Evolutionary conservation across 2,113 vertebrate genomes (phyloP).

Genomic region (Hemiprocne comata): DNA sequence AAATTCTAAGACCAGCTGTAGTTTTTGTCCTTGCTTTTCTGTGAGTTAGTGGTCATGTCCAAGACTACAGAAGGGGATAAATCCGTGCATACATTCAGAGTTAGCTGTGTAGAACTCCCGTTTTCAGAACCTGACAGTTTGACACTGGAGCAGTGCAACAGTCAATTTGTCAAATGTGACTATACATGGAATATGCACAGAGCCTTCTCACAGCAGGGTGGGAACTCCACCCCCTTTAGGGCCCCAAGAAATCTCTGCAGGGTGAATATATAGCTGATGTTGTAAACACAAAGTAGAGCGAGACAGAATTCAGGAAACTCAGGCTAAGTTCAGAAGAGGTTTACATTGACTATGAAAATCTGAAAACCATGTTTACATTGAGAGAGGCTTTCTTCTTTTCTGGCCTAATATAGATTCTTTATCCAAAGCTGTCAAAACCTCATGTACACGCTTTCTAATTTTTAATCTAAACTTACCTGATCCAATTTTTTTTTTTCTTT

Average conservation of each 20-base stretch:
- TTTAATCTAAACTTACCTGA: not conserved
- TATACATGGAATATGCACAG: not conserved
- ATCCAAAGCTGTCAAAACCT: not conserved
- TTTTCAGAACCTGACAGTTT: rapidly evolving
- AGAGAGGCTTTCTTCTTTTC: conserved; percentile 3
- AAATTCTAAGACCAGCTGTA: not conserved
- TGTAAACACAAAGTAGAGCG: not conserved
- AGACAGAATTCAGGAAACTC: conserved; percentile 43
- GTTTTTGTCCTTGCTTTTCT: not conserved
- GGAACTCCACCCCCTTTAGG: not conserved
- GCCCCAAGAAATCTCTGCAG: conserved; percentile 35
- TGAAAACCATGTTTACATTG: not conserved
- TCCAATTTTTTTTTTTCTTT: not conserved
- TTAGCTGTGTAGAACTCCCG: not conserved
- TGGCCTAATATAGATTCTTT: not conserved
- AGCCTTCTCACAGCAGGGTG: not conserved
- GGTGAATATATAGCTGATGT: conserved; percentile 36
- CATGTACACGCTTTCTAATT: not conserved
- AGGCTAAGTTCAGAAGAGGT: conserved; percentile 16
- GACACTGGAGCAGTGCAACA: not conserved
- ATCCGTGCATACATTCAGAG: not conserved
- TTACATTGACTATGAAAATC: conserved; percentile 38
- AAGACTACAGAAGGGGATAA: not conserved
- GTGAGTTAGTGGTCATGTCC: not conserved
- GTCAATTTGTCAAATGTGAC: not conserved